Percentiles rank a stretch among this genome's conserved stretches.
Evolutionary conservation across 92 coral and sea anemone species (phyloP).

Genomic region (Anthopleura xanthogrammica): DNA sequence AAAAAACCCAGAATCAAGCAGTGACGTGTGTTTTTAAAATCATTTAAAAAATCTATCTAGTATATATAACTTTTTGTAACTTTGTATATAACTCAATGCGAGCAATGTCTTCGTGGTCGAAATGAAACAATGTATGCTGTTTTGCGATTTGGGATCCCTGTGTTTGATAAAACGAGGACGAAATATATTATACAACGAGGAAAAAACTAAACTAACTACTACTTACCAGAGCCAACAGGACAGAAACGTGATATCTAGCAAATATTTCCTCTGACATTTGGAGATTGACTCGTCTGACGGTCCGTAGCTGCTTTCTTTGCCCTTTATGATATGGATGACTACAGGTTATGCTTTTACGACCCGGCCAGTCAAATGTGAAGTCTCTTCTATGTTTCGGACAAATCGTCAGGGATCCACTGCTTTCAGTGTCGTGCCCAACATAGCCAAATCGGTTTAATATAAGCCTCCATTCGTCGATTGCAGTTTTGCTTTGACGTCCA

Average conservation of each 20-base stretch:
- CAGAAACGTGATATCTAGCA: conserved; percentile 10
- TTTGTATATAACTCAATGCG: too few relatives aligned
- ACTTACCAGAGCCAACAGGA: conserved; percentile 28
- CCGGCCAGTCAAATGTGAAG: conserved; percentile 40
- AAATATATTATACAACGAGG: conserved; percentile 15
- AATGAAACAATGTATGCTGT: too few relatives aligned
- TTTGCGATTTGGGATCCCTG: conserved; percentile 34
- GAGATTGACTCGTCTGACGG: conserved; percentile 15
- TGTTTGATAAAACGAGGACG: conserved; percentile 17
- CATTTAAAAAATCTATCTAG: too few relatives aligned
- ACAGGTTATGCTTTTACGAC: conserved; percentile 37
- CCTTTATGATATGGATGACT: conserved; percentile 35
- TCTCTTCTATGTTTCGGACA: conserved; percentile 39
- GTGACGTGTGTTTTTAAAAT: too few relatives aligned
- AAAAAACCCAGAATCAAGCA: too few relatives aligned
- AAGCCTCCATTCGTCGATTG: conserved; percentile 24
- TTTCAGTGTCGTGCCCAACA: conserved; percentile 22
- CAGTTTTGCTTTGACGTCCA: conserved; percentile 24
- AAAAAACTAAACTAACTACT: conserved; percentile 26
- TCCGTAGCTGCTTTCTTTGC: conserved; percentile 29
- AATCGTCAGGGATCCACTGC: conserved; percentile 28
- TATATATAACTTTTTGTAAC: too few relatives aligned
- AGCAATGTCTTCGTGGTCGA: too few relatives aligned
- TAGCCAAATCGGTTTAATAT: conserved; percentile 45
- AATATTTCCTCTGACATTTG: conserved; percentile 30